Evolutionary conservation across 2,113 vertebrate species (phyloP).

Genomic region (Tetrao urogallus): DNA sequence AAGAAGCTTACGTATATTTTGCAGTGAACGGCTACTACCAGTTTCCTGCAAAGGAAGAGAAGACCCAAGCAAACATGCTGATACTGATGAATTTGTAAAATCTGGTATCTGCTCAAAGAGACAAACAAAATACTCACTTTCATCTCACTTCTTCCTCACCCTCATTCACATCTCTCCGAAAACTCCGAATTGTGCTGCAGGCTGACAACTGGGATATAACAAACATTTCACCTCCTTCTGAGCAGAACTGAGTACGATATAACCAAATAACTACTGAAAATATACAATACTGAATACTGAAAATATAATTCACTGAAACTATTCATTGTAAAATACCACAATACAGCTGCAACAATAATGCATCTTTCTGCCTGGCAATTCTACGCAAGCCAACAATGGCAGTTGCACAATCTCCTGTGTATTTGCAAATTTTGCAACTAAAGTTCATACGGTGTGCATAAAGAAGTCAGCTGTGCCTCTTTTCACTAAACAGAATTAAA

Average conservation of each 20-base stretch:
- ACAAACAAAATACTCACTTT: background rate
- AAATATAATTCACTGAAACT: background rate
- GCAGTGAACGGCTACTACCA: background rate
- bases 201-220: background rate
- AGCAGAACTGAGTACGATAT: background rate
- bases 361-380: background rate
- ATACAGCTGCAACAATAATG: background rate
- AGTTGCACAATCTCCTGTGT: background rate
- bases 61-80: background rate
- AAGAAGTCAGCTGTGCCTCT: background rate
- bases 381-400: background rate
- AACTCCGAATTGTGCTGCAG: rapidly evolving
- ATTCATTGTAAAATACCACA: background rate
- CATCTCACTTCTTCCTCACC: background rate
- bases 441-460: background rate
- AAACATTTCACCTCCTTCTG: background rate
- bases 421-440: background rate
- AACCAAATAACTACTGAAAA: background rate
- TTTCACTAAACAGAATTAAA: background rate
- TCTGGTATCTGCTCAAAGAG: background rate
- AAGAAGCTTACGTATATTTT: background rate
- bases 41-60: background rate
- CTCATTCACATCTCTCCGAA: rapidly evolving
- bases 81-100: background rate
- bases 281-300: rapidly evolving